Evolutionary conservation across 2,113 vertebrate species (phyloP).

Genomic region (Gavia stellata): DNA sequence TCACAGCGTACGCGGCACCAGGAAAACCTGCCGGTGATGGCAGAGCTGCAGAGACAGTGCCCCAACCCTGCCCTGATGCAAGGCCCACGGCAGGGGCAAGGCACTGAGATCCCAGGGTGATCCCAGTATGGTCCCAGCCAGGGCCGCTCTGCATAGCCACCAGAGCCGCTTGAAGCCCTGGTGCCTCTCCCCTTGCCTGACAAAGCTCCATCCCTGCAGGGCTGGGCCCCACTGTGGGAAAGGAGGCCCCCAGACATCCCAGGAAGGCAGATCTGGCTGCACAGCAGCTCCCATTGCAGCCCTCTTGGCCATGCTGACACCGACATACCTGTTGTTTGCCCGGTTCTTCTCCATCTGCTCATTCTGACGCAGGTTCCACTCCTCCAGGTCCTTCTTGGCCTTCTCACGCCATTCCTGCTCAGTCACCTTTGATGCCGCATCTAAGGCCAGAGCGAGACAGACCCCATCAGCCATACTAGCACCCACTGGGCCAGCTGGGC

Average conservation of each 20-base stretch:
- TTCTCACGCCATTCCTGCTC: conserved; percentile 94
- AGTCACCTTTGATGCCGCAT: conserved; percentile 87
- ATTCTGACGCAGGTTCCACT: conserved; percentile 94
- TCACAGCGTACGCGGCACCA: background rate
- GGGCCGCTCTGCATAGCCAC: background rate
- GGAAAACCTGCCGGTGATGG: background rate
- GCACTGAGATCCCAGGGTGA: background rate
- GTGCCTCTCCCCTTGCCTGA: background rate
- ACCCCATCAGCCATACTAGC: background rate
- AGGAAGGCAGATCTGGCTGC: background rate
- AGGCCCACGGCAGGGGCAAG: background rate
- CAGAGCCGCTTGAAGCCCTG: rapidly evolving
- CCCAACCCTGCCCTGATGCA: rapidly evolving
- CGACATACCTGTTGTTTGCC: conserved; percentile 87
- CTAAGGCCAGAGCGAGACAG: conserved; percentile 47
- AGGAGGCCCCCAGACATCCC: background rate
- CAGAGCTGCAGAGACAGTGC: background rate
- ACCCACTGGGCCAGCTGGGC: background rate
- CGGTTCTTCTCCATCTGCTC: conserved; percentile 98
- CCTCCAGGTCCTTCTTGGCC: conserved; percentile 94
- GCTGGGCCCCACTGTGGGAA: background rate
- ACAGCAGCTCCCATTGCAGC: background rate
- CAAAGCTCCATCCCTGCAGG: background rate
- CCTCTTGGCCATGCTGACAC: background rate
- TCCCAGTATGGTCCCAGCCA: background rate